These are phyloP conservation scores for Junonia oenone DNA, from an alignment of 2,888 invertebrate genomes.

Conservation along the genomic window DNA sequence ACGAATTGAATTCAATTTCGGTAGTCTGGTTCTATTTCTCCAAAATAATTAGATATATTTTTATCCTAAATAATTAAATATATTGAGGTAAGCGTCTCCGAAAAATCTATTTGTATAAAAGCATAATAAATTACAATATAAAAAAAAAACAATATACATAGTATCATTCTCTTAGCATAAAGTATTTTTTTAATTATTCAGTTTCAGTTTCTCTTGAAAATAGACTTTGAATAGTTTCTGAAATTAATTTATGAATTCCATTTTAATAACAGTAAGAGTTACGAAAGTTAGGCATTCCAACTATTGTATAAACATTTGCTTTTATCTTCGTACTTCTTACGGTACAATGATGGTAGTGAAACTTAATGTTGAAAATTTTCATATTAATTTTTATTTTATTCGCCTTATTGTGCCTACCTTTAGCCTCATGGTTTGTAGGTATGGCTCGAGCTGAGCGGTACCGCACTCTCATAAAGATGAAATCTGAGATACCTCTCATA, in stretches of 20 bases:
- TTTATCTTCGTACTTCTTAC: not conserved
- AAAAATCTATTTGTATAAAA: too few species aligned
- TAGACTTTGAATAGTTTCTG: not conserved
- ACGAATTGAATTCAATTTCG: too few species aligned
- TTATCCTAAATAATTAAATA: too few species aligned
- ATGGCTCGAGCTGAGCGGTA: too few species aligned
- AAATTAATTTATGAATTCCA: not conserved
- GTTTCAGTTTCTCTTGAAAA: not conserved
- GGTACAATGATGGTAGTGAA: not conserved
- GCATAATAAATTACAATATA: not conserved
- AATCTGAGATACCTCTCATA: too few species aligned
- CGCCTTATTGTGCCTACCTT: too few species aligned
- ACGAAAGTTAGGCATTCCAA: not conserved
- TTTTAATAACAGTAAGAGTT: not conserved
- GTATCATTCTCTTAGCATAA: not conserved
- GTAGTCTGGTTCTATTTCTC: too few species aligned
- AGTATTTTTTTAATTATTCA: conserved; percentile 3
- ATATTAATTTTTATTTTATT: not conserved
- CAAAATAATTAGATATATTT: too few species aligned
- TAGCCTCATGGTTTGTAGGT: too few species aligned
- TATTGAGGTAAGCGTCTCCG: too few species aligned
- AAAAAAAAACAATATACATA: too few species aligned
- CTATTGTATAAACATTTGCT: not conserved
- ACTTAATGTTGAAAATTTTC: not conserved
- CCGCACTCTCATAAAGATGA: too few species aligned